phyloP scores from a whole-genome alignment of 2,797 vertebrate species.

The Tamandua tetradactyla region DNA sequence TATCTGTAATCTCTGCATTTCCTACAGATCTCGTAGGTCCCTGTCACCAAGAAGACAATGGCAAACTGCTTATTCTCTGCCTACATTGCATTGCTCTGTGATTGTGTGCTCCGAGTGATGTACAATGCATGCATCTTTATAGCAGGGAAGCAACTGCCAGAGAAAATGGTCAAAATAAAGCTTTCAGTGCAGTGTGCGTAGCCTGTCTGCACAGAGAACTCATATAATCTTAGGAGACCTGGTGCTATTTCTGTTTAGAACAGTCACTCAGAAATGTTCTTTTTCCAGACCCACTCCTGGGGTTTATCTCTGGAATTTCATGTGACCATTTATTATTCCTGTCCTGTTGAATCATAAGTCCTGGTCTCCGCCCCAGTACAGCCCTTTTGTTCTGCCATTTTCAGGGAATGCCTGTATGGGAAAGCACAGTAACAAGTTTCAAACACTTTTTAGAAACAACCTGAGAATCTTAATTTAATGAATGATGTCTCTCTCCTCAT shows the following conservation, averaged over 20 bases:
- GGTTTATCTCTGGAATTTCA: background rate
- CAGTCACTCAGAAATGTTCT: background rate
- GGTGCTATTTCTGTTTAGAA: background rate
- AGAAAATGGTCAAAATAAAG: constrained; percentile 66
- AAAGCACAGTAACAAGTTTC: background rate
- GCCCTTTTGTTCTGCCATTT: background rate
- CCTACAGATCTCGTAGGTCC: background rate
- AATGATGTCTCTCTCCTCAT: background rate
- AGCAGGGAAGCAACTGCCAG: background rate
- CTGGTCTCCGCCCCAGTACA: background rate
- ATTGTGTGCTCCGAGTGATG: constrained; percentile 49
- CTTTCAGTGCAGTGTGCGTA: background rate
- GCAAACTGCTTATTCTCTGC: constrained; percentile 39
- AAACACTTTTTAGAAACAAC: background rate
- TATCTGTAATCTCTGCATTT: background rate
- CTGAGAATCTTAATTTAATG: constrained; percentile 6
- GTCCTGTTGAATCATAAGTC: background rate
- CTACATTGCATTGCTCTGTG: background rate
- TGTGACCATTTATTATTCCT: background rate
- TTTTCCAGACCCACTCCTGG: background rate
- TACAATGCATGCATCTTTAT: constrained; percentile 35
- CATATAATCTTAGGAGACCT: background rate
- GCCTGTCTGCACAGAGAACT: background rate
- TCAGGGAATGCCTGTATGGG: background rate
- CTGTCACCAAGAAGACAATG: constrained; percentile 52